Evolutionary conservation across 2,797 vertebrate genomes (phyloP), one percentile per base, ranked within the genome.

Genomic region (Eurystomus glaucurus): DNA sequence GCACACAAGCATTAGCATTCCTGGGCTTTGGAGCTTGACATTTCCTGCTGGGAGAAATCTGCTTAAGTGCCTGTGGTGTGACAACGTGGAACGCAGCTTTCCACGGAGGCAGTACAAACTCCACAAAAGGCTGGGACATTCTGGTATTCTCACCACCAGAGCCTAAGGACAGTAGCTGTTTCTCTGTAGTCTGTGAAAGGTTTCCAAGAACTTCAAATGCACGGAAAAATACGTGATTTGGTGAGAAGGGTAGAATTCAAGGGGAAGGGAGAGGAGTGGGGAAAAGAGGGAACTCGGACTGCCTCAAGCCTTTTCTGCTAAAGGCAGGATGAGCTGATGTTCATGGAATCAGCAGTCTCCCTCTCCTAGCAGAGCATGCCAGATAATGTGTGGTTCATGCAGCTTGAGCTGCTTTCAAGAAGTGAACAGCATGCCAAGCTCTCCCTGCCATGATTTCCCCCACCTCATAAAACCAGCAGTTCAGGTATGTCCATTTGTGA

Each of bases 401-500:
- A 55, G 41, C 69, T 50, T 55, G 37, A 45, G 75, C 55, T 72
- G 54, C 55, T 90, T 71, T 85, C 37, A 57, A 37, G 72, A 50
- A 90, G 54, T 2, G 1, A 92, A 60, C 65, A 55, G 50, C 28
- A 48, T 2, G 14, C 31, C 76, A 76, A n/a, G 51, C 17, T 92
- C 45, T 79, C 41, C 68, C 35, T 81, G 71, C 74, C 71, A 64
- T 15, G 64, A 68, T 71, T 66, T 66, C 71, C 77, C 85, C 41
- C 87, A 89, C 60, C 37, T 91, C 87, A 83, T 62, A 89, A 93
- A 94, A 62, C 25, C 46, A 60, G 69, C 60, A 68, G 52, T 55
- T 58, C 51, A 31, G 12, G 13, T 37, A 69, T 48, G 6, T 48
- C 60, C 75, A 25, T 76, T 65, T 88, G 81, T 29, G 48, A 90